Percentiles rank a stretch among this genome's conserved stretches.
Conservation (phyloP, 2,888 invertebrate genomes). For the Cryptus armator region DNA sequence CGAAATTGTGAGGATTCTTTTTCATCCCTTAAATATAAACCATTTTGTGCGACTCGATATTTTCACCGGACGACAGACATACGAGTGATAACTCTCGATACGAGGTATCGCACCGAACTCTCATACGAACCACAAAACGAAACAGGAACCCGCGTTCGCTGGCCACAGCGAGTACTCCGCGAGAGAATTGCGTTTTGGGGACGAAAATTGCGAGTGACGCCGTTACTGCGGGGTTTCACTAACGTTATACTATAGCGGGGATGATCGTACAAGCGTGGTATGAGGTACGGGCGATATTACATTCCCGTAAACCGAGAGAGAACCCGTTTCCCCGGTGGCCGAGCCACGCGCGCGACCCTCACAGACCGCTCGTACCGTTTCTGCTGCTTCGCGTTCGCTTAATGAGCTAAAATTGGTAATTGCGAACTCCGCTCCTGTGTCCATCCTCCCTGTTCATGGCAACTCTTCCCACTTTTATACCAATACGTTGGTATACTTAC, state of each 20-base stretch:
- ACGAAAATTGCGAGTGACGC: conserved; percentile 54
- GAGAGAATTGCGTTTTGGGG: conserved; percentile 44
- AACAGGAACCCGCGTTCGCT: neutral
- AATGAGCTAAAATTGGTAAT: conserved; percentile 58
- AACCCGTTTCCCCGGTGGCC: conserved; percentile 39
- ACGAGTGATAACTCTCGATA: conserved; percentile 1
- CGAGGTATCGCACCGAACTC: neutral
- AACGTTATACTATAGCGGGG: conserved; percentile 45
- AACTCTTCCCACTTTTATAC: neutral
- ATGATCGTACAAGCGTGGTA: conserved; percentile 28
- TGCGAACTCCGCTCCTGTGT: conserved; percentile 41
- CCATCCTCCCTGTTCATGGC: conserved; percentile 14
- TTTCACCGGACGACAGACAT: neutral
- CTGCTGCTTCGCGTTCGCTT: conserved; percentile 23
- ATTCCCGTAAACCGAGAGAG: conserved; percentile 56
- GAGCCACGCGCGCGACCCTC: conserved; percentile 27
- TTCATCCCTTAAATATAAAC: no score
- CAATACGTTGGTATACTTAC: neutral
- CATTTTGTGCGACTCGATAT: no score
- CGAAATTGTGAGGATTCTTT: no score
- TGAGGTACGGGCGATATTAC: conserved; percentile 51
- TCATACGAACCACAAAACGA: conserved; percentile 36
- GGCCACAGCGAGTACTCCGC: neutral
- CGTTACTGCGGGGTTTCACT: conserved; percentile 28
- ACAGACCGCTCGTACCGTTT: conserved; percentile 13